Base-by-base conservation (phyloP, 2,797 vertebrate species). In the Bucorvus abyssinicus region DNA sequence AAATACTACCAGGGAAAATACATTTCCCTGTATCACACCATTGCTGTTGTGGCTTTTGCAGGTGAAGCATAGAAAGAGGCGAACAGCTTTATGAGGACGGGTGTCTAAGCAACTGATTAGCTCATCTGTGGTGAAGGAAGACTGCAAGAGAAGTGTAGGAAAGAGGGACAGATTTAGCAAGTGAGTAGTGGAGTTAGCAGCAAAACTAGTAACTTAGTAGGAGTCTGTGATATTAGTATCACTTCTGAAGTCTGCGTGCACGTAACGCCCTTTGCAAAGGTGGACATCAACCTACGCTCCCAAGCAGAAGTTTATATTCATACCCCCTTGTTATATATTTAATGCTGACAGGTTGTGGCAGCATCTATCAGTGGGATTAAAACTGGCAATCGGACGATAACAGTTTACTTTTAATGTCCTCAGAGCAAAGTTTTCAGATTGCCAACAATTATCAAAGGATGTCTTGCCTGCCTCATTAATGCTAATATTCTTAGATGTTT, bases 61-160 rank as follows among this genome's bases (percentile, higher is more conserved):
- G 94, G 96, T 97, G 95, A 68, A 45, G 71, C 82, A 81, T 52
- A 82, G 71, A 95, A 96, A 94, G 92, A 96, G 45, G 40, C 17
- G 96, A 97, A 92, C 84, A 95, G 91, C 93, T 95, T 93, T 86
- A 84, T 91, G 81, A 87, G 89, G 55, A 90, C 6, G 44, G 96
- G 94, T 97, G 97, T 97, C 97, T 97, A 97, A 97, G 97, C 97
- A 97, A 95, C 95, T 96, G 96, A 97, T 96, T 95, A 97, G 89
- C 77, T 96, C 87, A 80, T 96, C 94, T 96, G 57, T 88, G 56
- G 93, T 95, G 71, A 91, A 94, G 78, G 70, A 93, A 95, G 92
- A 65, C 82, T 89, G 73, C 84, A 92, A 95, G 68, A 79, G 84
- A 82, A 94, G 91, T 90, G 93, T 94, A 94, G 91, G 95, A 77